Percentiles rank a stretch among this genome's conserved stretches.
phyloP scores from a whole-genome alignment of 2,113 vertebrate species.

The Marmota flaviventris region DNA sequence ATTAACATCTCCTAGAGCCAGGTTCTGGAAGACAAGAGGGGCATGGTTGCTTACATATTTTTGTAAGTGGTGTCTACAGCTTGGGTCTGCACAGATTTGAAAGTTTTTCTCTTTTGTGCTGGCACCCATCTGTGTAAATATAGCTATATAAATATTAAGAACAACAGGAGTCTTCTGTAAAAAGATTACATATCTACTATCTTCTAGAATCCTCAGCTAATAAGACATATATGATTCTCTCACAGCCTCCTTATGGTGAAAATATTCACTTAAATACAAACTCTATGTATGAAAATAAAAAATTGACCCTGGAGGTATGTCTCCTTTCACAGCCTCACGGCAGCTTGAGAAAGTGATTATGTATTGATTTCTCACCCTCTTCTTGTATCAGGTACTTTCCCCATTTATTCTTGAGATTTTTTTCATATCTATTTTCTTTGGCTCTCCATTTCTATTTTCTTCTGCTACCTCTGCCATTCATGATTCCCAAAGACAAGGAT shows the following conservation, averaged over 20 bases:
- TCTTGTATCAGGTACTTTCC: conserved; percentile 28
- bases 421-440: conserved; percentile 30
- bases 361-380: neutral
- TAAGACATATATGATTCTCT: neutral
- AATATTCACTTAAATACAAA: neutral
- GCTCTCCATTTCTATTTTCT: neutral
- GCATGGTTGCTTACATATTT: neutral
- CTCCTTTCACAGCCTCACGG: neutral
- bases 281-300: neutral
- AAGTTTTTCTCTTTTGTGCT: conserved; percentile 18
- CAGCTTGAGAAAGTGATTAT: neutral
- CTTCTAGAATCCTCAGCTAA: conserved; percentile 30
- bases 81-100: neutral
- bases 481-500: neutral
- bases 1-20: neutral
- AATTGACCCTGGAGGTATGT: neutral
- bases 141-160: conserved; percentile 63
- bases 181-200: conserved; percentile 19
- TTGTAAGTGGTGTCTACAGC: conserved; percentile 28
- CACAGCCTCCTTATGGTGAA: neutral
- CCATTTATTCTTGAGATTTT: neutral
- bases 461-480: neutral
- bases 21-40: neutral
- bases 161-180: conserved; percentile 49
- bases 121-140: conserved; percentile 31